Evolutionary conservation across 1,140 invertebrate species (phyloP).

Genomic region (Sinonovacula constricta): DNA sequence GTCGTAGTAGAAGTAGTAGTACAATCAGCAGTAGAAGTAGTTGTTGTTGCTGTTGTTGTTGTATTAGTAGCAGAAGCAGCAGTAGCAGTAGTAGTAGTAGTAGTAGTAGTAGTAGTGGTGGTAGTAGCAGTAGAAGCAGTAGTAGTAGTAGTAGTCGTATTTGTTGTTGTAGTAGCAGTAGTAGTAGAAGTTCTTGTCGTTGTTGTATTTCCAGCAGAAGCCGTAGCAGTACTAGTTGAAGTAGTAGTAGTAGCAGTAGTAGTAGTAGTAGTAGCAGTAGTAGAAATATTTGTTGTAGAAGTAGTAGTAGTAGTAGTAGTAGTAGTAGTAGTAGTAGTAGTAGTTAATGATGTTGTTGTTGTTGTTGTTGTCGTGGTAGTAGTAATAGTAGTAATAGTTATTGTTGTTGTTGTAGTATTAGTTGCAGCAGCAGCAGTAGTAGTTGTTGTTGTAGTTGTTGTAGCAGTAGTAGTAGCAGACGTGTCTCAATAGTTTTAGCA

Average conservation of each 20-base stretch:
- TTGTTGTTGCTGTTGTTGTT: conserved; percentile 34
- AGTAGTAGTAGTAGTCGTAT: no score
- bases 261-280: conserved; percentile 31
- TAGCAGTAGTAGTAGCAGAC: conserved; percentile 26
- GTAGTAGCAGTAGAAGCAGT: conserved; percentile 46
- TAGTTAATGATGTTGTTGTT: conserved; percentile 31
- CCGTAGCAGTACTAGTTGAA: no score
- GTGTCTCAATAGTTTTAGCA: neutral
- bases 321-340: conserved; percentile 32
- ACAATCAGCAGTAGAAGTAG: conserved; percentile 37
- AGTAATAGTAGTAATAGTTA: conserved; percentile 27
- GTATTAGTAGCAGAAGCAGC: conserved; percentile 45
- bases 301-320: conserved; percentile 27
- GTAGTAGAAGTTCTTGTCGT: conserved; percentile 41
- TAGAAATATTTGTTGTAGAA: conserved; percentile 25
- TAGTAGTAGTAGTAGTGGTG: conserved; percentile 49
- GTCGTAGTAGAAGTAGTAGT: conserved; percentile 44
- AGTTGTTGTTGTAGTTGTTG: conserved; percentile 36
- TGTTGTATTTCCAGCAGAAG: conserved; percentile 36
- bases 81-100: conserved; percentile 53
- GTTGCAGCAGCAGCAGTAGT: conserved; percentile 9
- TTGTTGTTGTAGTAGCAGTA: no score
- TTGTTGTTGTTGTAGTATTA: conserved; percentile 13
- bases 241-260: conserved; percentile 18
- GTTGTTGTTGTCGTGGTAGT: conserved; percentile 32